Conservation (phyloP, 2,797 vertebrate species). For the Melanogrammus aeglefinus region DNA sequence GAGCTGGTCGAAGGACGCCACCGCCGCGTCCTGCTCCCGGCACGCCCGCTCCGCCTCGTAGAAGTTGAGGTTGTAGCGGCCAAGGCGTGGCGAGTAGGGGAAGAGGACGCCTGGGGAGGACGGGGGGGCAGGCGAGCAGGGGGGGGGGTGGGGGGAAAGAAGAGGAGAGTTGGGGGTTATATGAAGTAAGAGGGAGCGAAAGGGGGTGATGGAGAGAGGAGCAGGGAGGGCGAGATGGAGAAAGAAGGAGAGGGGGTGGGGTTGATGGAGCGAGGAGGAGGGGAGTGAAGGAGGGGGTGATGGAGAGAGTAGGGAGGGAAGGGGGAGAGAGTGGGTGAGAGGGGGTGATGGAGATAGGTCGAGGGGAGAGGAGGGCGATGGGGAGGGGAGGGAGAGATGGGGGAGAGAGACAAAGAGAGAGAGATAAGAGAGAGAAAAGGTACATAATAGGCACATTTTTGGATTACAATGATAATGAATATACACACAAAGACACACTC, state of each 20-base stretch:
- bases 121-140: not conserved
- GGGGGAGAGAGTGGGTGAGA: not conserved
- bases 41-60: constrained; percentile 84
- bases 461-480: not conserved
- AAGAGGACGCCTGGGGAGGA: constrained; percentile 81
- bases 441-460: not conserved
- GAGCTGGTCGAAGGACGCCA: constrained; percentile 92
- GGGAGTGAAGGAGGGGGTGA: not conserved
- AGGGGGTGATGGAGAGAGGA: not conserved
- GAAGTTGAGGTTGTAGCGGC: constrained; percentile 94
- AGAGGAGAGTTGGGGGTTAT: not conserved
- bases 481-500: not conserved
- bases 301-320: not conserved
- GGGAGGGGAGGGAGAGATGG: not conserved
- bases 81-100: constrained; percentile 86
- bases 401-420: not conserved
- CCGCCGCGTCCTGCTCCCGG: constrained; percentile 82
- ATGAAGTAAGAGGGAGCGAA: not conserved
- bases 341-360: not conserved
- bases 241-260: no score
- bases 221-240: not conserved
- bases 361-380: not conserved
- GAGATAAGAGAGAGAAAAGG: not conserved
- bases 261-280: not conserved
- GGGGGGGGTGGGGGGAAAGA: not conserved